Evolutionary conservation across 2,888 invertebrate genomes (phyloP).

Genomic region (Sesamia inferens): DNA sequence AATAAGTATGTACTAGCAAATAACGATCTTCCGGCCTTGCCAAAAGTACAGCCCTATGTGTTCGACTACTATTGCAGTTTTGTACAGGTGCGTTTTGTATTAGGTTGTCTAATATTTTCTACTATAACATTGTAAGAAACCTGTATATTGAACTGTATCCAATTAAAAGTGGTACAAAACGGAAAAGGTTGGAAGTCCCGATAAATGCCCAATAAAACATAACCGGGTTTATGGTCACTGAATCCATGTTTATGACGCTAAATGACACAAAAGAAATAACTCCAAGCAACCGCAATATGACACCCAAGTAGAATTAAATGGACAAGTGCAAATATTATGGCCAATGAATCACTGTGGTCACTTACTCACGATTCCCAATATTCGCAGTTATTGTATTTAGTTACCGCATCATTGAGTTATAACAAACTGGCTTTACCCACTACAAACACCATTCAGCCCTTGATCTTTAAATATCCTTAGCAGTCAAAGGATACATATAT

Average conservation of each 20-base stretch:
- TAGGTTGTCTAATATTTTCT: not conserved
- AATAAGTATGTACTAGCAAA: constrained; percentile 24
- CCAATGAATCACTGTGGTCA: constrained; percentile 75
- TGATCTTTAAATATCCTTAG: constrained; percentile 78
- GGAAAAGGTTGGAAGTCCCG: not conserved
- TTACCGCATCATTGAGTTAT: constrained; percentile 32
- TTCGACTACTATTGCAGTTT: constrained; percentile 6
- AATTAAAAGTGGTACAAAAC: constrained; percentile 1
- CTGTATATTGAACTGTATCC: not conserved
- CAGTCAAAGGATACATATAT: constrained; percentile 71
- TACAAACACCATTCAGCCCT: constrained; percentile 66
- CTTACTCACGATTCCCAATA: constrained; percentile 70
- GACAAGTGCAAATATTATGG: constrained; percentile 54
- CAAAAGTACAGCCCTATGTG: not conserved
- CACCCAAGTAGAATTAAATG: constrained; percentile 54
- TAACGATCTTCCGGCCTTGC: constrained; percentile 27
- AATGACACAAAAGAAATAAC: constrained; percentile 43
- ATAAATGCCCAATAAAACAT: constrained; percentile 17
- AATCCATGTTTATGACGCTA: constrained; percentile 20
- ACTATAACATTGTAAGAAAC: not conserved
- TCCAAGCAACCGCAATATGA: constrained; percentile 46
- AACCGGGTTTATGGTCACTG: constrained; percentile 2
- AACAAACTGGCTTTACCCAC: constrained; percentile 55
- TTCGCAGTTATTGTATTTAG: constrained; percentile 43
- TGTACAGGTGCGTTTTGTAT: not conserved